phyloP scores from a whole-genome alignment of 2,797 vertebrate genomes.

The Tinamus major region DNA sequence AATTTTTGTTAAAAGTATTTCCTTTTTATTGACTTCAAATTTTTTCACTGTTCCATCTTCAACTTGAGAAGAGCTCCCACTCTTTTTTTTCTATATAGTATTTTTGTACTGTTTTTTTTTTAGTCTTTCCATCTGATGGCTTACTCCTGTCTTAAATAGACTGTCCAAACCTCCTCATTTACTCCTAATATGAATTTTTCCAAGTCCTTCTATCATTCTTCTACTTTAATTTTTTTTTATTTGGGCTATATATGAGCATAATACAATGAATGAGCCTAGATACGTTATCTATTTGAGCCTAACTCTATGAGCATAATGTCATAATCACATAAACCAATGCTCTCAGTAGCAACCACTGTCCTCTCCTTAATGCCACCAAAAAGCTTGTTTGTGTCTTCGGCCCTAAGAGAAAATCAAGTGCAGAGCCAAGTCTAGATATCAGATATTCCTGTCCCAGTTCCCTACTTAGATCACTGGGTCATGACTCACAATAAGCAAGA shows the following conservation, averaged over 20 bases:
- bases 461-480: slow-evolving; percentile 12
- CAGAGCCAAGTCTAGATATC: background rate
- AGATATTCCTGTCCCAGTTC: background rate
- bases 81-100: fast-evolving
- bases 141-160: background rate
- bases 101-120: background rate
- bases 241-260: too few species aligned
- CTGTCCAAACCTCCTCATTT: background rate
- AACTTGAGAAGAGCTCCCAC: background rate
- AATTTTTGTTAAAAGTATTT: background rate
- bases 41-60: background rate
- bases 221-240: background rate
- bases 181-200: background rate
- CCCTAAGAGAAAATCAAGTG: background rate
- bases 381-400: background rate
- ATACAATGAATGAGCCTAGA: too few species aligned
- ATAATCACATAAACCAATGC: background rate
- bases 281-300: background rate
- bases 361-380: background rate
- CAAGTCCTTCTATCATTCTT: background rate
- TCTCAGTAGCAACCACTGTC: background rate
- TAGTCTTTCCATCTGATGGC: background rate
- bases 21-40: background rate
- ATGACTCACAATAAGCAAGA: background rate
- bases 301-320: background rate